Conservation (phyloP, 2,888 invertebrate species). For the Troides aeacus region DNA sequence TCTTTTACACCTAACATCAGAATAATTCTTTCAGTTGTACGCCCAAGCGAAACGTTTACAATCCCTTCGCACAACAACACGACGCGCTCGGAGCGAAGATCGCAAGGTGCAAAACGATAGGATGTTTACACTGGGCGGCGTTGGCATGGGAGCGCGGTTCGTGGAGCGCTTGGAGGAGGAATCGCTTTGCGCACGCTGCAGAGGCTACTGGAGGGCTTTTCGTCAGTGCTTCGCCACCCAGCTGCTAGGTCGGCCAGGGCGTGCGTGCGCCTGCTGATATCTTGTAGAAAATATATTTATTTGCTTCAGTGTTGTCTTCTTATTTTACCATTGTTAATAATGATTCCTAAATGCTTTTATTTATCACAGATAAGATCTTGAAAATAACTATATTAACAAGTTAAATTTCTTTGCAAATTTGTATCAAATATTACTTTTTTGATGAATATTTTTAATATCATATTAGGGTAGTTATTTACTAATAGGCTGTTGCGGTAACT, state of each 20-base stretch:
- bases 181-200: slow-evolving; percentile 56
- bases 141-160: slow-evolving; percentile 26
- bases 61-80: slow-evolving; percentile 39
- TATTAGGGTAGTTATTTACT: too few relatives aligned
- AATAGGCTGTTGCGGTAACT: too few relatives aligned
- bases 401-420: too few relatives aligned
- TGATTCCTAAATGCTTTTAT: too few relatives aligned
- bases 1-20: not conserved
- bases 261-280: slow-evolving; percentile 30
- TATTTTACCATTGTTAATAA: not conserved
- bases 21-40: slow-evolving; percentile 46
- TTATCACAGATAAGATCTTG: too few relatives aligned
- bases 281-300: slow-evolving; percentile 27
- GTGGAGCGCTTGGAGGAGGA: slow-evolving; percentile 25
- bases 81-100: slow-evolving; percentile 32
- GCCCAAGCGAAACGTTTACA: slow-evolving; percentile 57
- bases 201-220: slow-evolving; percentile 57
- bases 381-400: too few relatives aligned
- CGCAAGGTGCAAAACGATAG: slow-evolving; percentile 20
- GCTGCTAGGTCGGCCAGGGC: slow-evolving; percentile 39
- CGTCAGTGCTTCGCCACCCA: slow-evolving; percentile 44
- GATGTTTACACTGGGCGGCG: slow-evolving; percentile 17
- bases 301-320: slow-evolving; percentile 18
- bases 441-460: too few relatives aligned
- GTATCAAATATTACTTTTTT: too few relatives aligned